Conservation (phyloP, 2,113 vertebrate species). For the Polyodon spathula region DNA sequence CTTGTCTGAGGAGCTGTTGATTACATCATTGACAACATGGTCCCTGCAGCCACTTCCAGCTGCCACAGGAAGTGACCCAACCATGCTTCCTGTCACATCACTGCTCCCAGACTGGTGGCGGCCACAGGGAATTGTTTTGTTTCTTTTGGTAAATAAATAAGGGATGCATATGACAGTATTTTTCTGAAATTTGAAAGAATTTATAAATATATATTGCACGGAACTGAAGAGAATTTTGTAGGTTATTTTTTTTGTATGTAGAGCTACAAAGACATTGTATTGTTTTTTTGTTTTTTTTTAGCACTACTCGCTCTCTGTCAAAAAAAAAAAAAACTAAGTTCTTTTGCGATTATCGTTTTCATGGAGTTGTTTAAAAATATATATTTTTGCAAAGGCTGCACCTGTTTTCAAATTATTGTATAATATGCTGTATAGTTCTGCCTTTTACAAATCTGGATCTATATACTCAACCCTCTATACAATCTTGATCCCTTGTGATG, state of each 20-base stretch:
- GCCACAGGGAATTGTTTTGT: constrained; percentile 5
- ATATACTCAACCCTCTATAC: too few species aligned
- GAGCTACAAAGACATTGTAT: constrained; percentile 32
- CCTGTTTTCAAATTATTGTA: constrained; percentile 51
- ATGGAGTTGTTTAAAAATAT: constrained; percentile 41
- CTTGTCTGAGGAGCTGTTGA: too few species aligned
- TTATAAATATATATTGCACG: constrained; percentile 14
- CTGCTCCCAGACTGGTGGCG: not conserved
- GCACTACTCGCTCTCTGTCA: too few species aligned
- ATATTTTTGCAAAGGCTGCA: constrained; percentile 67
- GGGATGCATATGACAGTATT: constrained; percentile 30
- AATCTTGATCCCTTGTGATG: constrained; percentile 25
- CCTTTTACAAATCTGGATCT: constrained; percentile 36
- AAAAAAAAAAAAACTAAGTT: too few species aligned
- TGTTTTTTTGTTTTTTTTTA: constrained; percentile 26
- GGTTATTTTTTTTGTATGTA: constrained; percentile 57
- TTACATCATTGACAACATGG: not conserved
- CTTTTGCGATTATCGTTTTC: constrained; percentile 39
- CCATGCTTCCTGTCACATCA: constrained; percentile 8
- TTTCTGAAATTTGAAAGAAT: constrained; percentile 24
- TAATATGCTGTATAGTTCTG: constrained; percentile 54
- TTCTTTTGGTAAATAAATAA: constrained; percentile 27
- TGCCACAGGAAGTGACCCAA: not conserved
- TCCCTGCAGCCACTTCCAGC: not conserved
- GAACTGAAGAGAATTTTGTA: constrained; percentile 53